A percentile compares a stretch with the other conserved stretches of the same genome.
Evolutionary conservation across 1,140 invertebrate genomes (phyloP).

Genomic region (Euglossa dilemma): DNA sequence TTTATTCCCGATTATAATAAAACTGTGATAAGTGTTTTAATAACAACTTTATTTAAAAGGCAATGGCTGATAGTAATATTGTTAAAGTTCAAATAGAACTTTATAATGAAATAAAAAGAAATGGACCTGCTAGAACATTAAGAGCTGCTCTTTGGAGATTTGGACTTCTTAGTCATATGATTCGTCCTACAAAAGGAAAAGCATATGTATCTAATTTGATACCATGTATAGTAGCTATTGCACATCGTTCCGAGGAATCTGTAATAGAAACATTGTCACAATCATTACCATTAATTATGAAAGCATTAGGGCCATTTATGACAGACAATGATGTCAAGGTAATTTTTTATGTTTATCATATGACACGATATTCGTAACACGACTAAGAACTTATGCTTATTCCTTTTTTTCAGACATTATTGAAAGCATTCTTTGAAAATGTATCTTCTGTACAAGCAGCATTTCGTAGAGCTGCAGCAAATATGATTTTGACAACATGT

Average conservation of each 20-base stretch:
- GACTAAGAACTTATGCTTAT: constrained; percentile 55
- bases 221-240: constrained; percentile 87
- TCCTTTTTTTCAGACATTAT: constrained; percentile 80
- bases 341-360: constrained; percentile 47
- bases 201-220: constrained; percentile 89
- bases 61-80: constrained; percentile 85
- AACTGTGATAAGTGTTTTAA: constrained; percentile 29
- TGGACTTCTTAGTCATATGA: constrained; percentile 87
- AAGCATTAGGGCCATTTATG: constrained; percentile 88
- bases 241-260: constrained; percentile 87
- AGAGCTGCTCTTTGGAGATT: constrained; percentile 90
- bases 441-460: constrained; percentile 84
- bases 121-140: constrained; percentile 86
- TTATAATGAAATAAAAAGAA: constrained; percentile 92
- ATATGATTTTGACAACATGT: constrained; percentile 86
- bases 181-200: constrained; percentile 89
- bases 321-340: constrained; percentile 90
- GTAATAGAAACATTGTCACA: constrained; percentile 88
- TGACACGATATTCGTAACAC: constrained; percentile 9
- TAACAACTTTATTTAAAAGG: constrained; percentile 76
- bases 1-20: neutral
- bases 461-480: constrained; percentile 86
- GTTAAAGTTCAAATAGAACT: constrained; percentile 89
- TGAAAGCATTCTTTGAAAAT: constrained; percentile 87
- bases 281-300: constrained; percentile 87